Conservation (phyloP, 23 tunicate species). For the Trididemnum clinides region DNA sequence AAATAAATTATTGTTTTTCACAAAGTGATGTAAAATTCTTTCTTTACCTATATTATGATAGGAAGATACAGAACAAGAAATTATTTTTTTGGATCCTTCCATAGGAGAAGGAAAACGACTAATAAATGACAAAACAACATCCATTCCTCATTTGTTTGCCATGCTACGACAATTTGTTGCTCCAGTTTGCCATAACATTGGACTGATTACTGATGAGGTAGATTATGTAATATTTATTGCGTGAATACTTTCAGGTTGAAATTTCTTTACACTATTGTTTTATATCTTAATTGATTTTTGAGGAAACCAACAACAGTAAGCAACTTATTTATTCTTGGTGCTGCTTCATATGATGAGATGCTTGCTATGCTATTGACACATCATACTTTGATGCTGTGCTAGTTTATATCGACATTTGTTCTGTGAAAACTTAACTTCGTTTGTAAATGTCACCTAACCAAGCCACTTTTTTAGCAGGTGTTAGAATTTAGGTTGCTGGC, state of each 20-base stretch:
- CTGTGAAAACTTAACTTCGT: too few species aligned
- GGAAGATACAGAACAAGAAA: slow-evolving; percentile 74
- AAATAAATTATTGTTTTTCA: background rate
- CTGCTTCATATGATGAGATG: too few species aligned
- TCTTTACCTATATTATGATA: background rate
- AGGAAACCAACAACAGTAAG: too few species aligned
- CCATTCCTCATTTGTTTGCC: slow-evolving; percentile 74
- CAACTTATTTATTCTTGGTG: too few species aligned
- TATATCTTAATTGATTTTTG: too few species aligned
- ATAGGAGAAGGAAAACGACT: slow-evolving; percentile 85
- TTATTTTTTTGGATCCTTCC: slow-evolving; percentile 75
- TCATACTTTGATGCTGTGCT: too few species aligned
- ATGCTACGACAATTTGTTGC: slow-evolving; percentile 66
- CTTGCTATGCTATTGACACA: too few species aligned
- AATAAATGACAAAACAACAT: slow-evolving; percentile 46
- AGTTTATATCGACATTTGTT: too few species aligned
- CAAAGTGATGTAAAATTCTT: background rate
- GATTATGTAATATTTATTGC: background rate
- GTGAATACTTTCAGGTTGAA: background rate
- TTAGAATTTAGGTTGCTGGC: too few species aligned
- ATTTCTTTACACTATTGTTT: background rate
- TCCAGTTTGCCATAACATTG: slow-evolving; percentile 75
- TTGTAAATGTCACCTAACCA: too few species aligned
- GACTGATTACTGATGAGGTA: slow-evolving; percentile 68
- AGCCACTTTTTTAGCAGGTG: too few species aligned